Base-by-base conservation (phyloP, 2,113 vertebrate genomes). In the Baryphthengus martii region DNA sequence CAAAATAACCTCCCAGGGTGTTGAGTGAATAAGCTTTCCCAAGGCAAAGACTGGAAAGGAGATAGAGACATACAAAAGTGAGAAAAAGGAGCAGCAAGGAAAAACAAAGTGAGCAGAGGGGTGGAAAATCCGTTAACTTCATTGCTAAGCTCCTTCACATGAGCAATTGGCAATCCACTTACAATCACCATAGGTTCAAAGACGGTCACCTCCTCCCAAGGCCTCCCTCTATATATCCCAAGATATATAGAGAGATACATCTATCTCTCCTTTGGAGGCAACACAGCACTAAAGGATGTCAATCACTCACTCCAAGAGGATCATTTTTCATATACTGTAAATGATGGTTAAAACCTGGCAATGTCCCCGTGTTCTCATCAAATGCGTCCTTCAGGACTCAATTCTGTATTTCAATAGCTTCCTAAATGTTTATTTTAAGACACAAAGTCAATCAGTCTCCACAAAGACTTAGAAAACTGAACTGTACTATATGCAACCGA, bases 51-150 rank as follows among this genome's bases (percentile, higher is more conserved):
- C 44, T 39, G 13, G 67, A 74, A 95, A 66, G 67, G 0, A 67
- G 6, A 62, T 15, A 49, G 6, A 84, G 20, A 63, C 59, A 68
- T 4, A 23, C 0, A 1, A 14, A 79, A 37, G 24, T 6, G 33
- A 44, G 17, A 88, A 85, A 85, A 77, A 65, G 18, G 6, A 20
- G 3, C 21, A 79, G 50, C 42, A 83, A 78, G n/a, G 44, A 17
- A 56, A 84, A 89, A 33, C 0, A 0, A 90, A 86, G 23, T 0
- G 17, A 13, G 8, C 5, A 50, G 28, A 24, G 4, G 2, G 2
- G 3, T 25, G 13, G 44, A 56, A 86, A 84, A 42, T 3, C 14
- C 28, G 6, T 1, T 50, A 39, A 59, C 13, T 42, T 42, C 52
- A 71, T 3, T 47, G 39, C 33, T 39, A 67, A 72, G 17, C 24